A percentile compares a stretch with the other conserved stretches of the same genome.
Evolutionary conservation across 1,140 invertebrate genomes (phyloP).

Genomic region (Drosophila tropicalis): DNA sequence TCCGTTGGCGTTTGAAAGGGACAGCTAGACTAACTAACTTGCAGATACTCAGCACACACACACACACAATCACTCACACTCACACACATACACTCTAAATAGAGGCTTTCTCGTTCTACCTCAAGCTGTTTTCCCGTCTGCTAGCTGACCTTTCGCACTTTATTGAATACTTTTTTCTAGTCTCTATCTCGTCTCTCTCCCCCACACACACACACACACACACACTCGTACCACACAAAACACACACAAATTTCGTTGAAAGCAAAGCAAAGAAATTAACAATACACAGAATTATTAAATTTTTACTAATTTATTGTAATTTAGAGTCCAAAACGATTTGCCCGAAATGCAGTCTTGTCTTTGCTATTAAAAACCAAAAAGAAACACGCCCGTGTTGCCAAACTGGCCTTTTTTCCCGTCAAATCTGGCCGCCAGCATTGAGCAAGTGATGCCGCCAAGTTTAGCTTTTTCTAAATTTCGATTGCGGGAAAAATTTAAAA

Average conservation of each 20-base stretch:
- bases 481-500: no score
- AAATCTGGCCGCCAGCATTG: no score
- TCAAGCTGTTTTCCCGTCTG: conserved; percentile 35
- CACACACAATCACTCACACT: conserved; percentile 34
- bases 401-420: no score
- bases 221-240: neutral
- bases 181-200: conserved; percentile 27
- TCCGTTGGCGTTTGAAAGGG: conserved; percentile 71
- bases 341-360: no score
- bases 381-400: no score
- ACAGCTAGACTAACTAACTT: conserved; percentile 68
- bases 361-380: no score
- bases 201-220: neutral
- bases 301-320: no score
- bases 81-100: conserved; percentile 50
- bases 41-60: conserved; percentile 22
- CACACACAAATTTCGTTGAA: conserved; percentile 24
- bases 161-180: conserved; percentile 67
- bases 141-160: conserved; percentile 78
- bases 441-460: no score
- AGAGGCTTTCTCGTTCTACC: conserved; percentile 36
- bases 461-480: no score
- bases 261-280: no score
- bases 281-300: no score
- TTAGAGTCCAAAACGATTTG: no score